Evolutionary conservation across 2,888 invertebrate species (phyloP).

Genomic region (Nomada fabriciana): DNA sequence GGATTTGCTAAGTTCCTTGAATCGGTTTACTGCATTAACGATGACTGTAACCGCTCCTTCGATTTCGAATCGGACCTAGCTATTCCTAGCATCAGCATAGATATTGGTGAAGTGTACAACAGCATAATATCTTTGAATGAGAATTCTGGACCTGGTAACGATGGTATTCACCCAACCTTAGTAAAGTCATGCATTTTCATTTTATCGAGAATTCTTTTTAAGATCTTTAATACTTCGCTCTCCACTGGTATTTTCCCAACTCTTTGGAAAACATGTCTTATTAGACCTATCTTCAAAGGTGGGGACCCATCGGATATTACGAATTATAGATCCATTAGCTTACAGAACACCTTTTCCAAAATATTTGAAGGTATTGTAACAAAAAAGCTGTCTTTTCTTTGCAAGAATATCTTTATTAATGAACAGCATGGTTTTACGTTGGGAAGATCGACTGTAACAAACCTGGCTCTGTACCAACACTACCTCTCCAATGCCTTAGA

Average conservation of each 20-base stretch:
- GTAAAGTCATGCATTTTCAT: conserved; percentile 12
- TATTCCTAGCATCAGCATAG: neutral
- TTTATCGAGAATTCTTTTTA: neutral
- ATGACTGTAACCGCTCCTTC: neutral
- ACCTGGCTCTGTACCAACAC: too few species aligned
- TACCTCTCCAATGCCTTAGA: too few species aligned
- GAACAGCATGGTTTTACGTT: conserved; percentile 1
- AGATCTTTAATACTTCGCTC: neutral
- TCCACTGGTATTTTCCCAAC: too few species aligned
- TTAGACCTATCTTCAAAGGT: too few species aligned
- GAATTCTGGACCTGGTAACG: conserved; percentile 1
- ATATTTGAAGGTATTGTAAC: conserved; percentile 3
- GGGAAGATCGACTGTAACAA: neutral
- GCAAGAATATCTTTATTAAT: neutral
- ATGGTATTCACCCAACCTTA: neutral
- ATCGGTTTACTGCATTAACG: neutral
- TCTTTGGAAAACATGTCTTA: too few species aligned
- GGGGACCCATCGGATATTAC: too few species aligned
- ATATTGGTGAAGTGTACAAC: conserved; percentile 4
- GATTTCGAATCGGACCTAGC: neutral
- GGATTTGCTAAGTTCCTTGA: conserved; percentile 5
- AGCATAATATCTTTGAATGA: neutral
- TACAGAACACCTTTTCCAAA: conserved; percentile 1
- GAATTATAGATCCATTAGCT: neutral
- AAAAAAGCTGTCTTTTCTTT: too few species aligned